Evolutionary conservation across 2,113 vertebrate genomes (phyloP).

Genomic region (Actinemys pallida): DNA sequence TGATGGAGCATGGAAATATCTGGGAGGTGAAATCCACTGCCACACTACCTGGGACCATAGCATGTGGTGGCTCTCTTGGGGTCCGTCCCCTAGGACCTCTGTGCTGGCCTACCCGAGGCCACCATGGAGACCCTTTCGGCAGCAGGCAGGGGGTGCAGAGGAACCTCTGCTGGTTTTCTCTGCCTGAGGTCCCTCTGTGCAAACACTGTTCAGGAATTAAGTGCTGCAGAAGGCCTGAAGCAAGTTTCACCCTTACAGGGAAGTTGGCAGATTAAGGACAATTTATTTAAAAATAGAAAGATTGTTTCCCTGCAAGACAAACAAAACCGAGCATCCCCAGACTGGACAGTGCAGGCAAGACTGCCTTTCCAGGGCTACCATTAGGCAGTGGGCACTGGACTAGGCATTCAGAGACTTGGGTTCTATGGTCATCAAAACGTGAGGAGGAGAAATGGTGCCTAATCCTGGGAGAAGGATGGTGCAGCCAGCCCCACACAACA

Average conservation of each 20-base stretch:
- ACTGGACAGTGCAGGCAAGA: background rate
- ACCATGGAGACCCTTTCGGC: background rate
- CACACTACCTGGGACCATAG: background rate
- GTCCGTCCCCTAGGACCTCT: background rate
- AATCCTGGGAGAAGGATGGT: background rate
- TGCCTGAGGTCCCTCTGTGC: background rate
- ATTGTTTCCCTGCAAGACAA: background rate
- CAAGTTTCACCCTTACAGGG: constrained; percentile 23
- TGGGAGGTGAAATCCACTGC: background rate
- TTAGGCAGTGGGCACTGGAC: background rate
- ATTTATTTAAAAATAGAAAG: constrained; percentile 63
- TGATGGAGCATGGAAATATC: background rate
- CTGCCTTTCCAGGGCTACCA: background rate
- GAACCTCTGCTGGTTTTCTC: background rate
- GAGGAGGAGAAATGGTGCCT: background rate
- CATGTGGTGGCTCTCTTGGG: background rate
- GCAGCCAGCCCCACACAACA: background rate
- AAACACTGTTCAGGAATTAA: background rate
- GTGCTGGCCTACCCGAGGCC: background rate
- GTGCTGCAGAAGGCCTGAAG: background rate
- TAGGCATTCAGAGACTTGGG: rapidly evolving
- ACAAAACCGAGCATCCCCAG: background rate
- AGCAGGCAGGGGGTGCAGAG: background rate
- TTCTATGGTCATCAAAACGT: background rate
- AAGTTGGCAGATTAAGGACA: constrained; percentile 69